Base-by-base conservation (phyloP, 2,113 vertebrate species). In the Corvus moneduloides region DNA sequence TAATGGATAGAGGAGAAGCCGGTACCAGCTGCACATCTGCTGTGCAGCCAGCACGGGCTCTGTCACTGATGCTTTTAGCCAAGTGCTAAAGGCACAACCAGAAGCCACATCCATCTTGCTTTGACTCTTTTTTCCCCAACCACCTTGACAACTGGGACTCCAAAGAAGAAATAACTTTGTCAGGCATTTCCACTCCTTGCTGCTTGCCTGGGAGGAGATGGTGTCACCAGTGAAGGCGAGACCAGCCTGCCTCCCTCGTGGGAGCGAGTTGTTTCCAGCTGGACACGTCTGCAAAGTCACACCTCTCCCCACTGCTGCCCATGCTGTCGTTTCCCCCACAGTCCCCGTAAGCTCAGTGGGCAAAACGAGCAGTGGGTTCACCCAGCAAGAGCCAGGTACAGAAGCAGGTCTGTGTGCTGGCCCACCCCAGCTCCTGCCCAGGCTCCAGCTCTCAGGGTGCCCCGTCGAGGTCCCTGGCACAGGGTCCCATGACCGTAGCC, bases 301-400 rank as follows among this genome's bases (percentile, higher is more conserved):
- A 23, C n/a, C 13, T 41, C 61, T 74, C 52, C 63, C 15, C 2
- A 8, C 54, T 39, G 58, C 49, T 56, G 43, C 22, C 43, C 5
- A 4, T 28, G 39, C 59, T 16, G 5, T 67, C 23, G 8, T 52
- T 55, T 62, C 43, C 66, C 39, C 4, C 1, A 22, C 0, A 0
- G 55, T 75, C 64, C 75, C 27, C 0, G 0, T 44, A 17, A 59
- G 58, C 66, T 76, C 1, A 0, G 32, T 23, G n/a, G 17, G 66
- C 76, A 79, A 87, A 73, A 87, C 5, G 17, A 91, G 82, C 64
- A 51, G 46, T 13, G 23, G n/a, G 48, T 64, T 74, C 22, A 17
- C 27, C 6, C 7, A 2, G 41, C 0, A 0, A 74, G n/a, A 87
- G n/a, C 14, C 30, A 11, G 26, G 11, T n/a, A 18, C 22, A 28